A percentile compares a stretch with the other conserved stretches of the same genome.
Evolutionary conservation across 2,797 vertebrate species (phyloP).

Genomic region (Galago senegalensis): DNA sequence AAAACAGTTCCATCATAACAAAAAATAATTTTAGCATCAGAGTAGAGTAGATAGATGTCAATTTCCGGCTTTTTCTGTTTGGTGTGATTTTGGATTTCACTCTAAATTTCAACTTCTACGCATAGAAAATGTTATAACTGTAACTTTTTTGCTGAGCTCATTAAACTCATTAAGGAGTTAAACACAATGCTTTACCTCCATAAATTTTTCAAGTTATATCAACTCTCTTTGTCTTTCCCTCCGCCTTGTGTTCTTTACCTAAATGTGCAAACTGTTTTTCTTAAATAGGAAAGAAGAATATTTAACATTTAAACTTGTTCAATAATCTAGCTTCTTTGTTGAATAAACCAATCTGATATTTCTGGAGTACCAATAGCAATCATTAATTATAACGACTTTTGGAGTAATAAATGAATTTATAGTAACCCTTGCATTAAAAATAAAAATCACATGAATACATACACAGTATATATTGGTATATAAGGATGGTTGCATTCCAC

Average conservation of each 20-base stretch:
- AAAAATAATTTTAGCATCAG: background rate
- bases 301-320: background rate
- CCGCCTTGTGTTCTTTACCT: background rate
- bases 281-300: constrained; percentile 27
- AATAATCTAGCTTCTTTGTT: background rate
- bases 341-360: background rate
- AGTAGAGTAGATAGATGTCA: background rate
- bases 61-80: background rate
- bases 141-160: background rate
- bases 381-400: background rate
- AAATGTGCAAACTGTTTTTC: background rate
- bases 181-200: background rate
- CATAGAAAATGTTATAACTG: background rate
- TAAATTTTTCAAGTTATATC: background rate
- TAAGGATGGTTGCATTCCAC: background rate
- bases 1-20: background rate
- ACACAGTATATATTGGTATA: too few species aligned
- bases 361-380: background rate
- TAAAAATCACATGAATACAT: background rate
- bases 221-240: background rate
- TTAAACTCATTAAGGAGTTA: background rate
- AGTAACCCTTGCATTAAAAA: background rate
- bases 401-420: background rate
- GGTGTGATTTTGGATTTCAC: background rate
- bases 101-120: background rate